Base-by-base conservation (phyloP, 2,888 invertebrate genomes). In the Emmelina monodactyla region DNA sequence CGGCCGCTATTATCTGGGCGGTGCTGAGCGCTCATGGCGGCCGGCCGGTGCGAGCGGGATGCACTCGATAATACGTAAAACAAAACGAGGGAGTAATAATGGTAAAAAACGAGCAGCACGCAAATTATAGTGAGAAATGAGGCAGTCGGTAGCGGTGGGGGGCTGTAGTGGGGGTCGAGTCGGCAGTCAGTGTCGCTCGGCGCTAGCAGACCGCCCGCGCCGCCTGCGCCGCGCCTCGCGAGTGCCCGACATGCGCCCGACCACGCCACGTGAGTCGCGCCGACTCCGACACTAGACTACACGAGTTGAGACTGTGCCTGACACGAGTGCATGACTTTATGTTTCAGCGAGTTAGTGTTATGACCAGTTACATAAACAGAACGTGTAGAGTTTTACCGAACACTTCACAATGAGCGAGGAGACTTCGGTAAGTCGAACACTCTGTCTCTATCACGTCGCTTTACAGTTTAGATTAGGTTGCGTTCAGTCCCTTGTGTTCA, bases 51-150 rank as follows among this genome's bases (percentile, higher is more conserved):
- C 69, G 78, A 79, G 78, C 79, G 78, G 79, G 79, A 78, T 79
- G 79, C 78, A 78, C 75, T 78, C 78, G 78, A 76, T 78, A 78
- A 78, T 73, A 75, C 78, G 76, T 78, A 75, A 76, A 79, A 78
- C 78, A 78, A 78, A 78, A 78, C 79, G 76, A 73, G 80, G 78
- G 72, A 75, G 78, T 78, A 78, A 78, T 79, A 76, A 80, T 76
- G 73, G 73, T 78, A 76, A 79, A 79, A 79, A 79, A 79, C 76
- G 73, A 78, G 66, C 72, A 72, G 53, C 76, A 79, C 79, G 79
- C 78, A 79, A 79, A 79, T 79, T 79, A 79, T 76, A 78, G 78
- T 79, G 80, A 76, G 79, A 79, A 79, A 78, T 75, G 75, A 73
- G 76, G 72, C 73, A 76, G 73, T 71, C 76, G 78, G 78, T 78